Evolutionary conservation across 2,113 vertebrate genomes (phyloP).

Genomic region (Atractosteus spatula): DNA sequence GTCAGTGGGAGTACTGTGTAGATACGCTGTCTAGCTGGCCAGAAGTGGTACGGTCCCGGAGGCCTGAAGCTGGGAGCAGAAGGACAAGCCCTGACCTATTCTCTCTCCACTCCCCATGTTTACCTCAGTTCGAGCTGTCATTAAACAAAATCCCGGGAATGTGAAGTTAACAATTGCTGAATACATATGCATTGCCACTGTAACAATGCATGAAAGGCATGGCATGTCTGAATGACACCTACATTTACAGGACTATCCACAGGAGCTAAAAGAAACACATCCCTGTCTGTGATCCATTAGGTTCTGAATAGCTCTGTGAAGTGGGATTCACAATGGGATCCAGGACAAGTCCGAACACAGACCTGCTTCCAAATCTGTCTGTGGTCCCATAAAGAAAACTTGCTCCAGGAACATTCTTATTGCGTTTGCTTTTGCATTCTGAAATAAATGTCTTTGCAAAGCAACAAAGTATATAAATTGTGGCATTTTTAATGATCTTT

Average conservation of each 20-base stretch:
- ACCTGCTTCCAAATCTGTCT: background rate
- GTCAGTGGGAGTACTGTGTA: too few species aligned
- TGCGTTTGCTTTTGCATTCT: too few species aligned
- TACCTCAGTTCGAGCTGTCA: background rate
- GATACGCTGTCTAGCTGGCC: too few species aligned
- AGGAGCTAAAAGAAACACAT: background rate
- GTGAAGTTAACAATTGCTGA: background rate
- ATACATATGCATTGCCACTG: background rate
- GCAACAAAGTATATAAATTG: too few species aligned
- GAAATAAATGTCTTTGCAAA: too few species aligned
- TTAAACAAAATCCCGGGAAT: background rate
- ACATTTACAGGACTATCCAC: background rate
- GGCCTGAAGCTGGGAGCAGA: background rate
- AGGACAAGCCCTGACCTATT: slow-evolving; percentile 7
- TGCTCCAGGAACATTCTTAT: too few species aligned
- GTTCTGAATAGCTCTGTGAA: slow-evolving; percentile 3
- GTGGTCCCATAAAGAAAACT: background rate
- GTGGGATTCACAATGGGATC: background rate
- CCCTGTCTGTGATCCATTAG: background rate
- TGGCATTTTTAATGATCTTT: background rate
- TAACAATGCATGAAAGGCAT: background rate
- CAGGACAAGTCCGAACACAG: slow-evolving; percentile 3
- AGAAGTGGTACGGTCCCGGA: background rate
- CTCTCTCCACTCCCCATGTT: background rate
- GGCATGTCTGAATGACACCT: background rate